Conservation (phyloP, 2,113 vertebrate genomes). For the Actenoides lindsayi region DNA sequence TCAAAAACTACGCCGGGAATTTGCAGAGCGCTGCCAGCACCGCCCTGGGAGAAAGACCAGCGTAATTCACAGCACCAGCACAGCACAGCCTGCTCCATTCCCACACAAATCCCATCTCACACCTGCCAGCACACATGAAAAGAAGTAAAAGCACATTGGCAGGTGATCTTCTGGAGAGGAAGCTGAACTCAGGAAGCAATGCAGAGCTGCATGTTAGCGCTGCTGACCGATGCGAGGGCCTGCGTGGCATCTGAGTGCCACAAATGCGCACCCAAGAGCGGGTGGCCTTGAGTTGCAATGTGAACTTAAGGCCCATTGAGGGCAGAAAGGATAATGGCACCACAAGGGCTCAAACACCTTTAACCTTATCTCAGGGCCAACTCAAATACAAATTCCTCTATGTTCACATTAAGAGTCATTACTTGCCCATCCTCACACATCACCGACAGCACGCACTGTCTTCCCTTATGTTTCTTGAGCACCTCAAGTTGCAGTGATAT, state of each 20-base stretch:
- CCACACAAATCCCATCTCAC: fast-evolving
- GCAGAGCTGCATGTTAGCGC: neutral
- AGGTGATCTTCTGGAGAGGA: neutral
- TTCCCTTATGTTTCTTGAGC: neutral
- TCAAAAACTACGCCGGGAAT: neutral
- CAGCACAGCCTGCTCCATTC: neutral
- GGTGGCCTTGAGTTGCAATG: fast-evolving
- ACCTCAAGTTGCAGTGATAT: neutral
- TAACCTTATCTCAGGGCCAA: neutral
- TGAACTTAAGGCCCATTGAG: neutral
- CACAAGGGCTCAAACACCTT: neutral
- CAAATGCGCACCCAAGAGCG: neutral
- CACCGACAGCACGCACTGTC: neutral
- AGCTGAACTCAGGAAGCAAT: fast-evolving
- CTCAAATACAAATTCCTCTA: neutral
- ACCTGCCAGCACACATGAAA: too few species aligned
- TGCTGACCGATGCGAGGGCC: neutral
- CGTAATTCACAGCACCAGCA: neutral
- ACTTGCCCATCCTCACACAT: neutral
- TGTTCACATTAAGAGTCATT: neutral
- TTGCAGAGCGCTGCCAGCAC: neutral
- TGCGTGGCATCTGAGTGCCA: fast-evolving
- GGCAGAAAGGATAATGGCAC: neutral
- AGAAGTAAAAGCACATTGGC: neutral
- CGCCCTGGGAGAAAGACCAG: neutral